Base-by-base conservation (phyloP, 1,140 invertebrate species). In the Zophobas atratus region DNA sequence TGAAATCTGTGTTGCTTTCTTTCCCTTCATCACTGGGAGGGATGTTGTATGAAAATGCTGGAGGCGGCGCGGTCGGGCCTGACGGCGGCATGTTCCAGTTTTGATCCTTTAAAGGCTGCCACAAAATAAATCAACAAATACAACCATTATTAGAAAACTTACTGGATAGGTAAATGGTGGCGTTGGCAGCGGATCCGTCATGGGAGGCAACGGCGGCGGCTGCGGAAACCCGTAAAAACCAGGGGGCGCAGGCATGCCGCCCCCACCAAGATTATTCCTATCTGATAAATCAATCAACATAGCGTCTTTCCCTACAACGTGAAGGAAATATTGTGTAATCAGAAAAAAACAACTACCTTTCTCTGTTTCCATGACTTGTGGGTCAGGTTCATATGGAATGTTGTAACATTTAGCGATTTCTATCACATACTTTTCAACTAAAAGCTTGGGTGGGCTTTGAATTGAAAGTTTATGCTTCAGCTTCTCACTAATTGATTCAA, bases 361-460 rank as follows among this genome's bases (percentile, higher is more conserved):
- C 33, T 95, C 94, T 80, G 96, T 94, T 76, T 92, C 90, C 94
- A 98, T 96, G 6, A 97, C 91, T 88, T 95, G 93, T 80, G 95
- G 94, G 92, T 99, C 97, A 20, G 98, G 96, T 80, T 95, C 94
- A 87, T 98, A 99, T 56, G 93, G 91, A 56, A 99, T 92, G 86
- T 97, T 94, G 84, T 97, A 98, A 86, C 95, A 97, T 85, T 96
- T 98, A 1, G 98, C 97, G 81, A 99, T 99, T 88, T 99, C 98
- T 82, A 97, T 94, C 33, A 97, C 87, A 88, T 98, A 99, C 84
- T 96, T 97, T 86, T 99, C 99, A 55, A 99, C 95, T 5, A 99
- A 88, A 72, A 99, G 88, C 86, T 98, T 99, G 0, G 97, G 96
- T 1, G 99, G 99, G 51, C 97, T 97, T 84, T 99, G 97, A 1